Base-by-base conservation (phyloP, 2,797 vertebrate species). In the Microtus obscurus region DNA sequence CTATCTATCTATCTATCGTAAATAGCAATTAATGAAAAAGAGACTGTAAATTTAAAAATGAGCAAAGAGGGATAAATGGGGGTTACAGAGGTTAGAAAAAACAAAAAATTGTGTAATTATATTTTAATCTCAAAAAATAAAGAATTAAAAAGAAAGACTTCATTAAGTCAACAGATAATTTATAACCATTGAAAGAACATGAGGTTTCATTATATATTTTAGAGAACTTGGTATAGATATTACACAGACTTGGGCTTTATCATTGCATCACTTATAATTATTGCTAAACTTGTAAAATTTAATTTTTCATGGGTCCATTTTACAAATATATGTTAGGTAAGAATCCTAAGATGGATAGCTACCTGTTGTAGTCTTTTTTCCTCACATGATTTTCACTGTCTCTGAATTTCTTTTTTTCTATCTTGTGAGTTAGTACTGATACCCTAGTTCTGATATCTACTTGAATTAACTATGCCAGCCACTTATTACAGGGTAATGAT, bases 201-300 rank as follows among this genome's bases (percentile, higher is more conserved):
- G 99, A 74, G 99, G 99, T 96, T 99, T 99, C 69, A 97, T 99
- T 45, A 99, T 99, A 96, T 99, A 99, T 77, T 51, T 2, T 78
- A 53, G 48, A 78, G 48, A 78, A 53, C 4, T 78, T 34, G 77
- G 31, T 51, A 34, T 48, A 77, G 8, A 4, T 77, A 48, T 77
- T 77, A 9, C 16, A 51, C 3, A 77, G 4, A 31, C 31, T 53
- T 12, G 17, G 17, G 10, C 11, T 53, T 53, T 78, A 21, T 53
- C 61, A 69, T 56, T 93, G 67, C 48, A 89, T 87, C 11, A 61
- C 40, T 82, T 86, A 80, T 78, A 81, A 31, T 65, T 4, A 8
- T 56, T 61, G 67, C 31, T 90, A 29, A n/a, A 82, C n/a, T 17
- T 63, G 67, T 86, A 34, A 69, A 63, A 19, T 69, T 43, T 56